These are phyloP conservation scores for Hemibagrus wyckioides DNA, from an alignment of 2,113 vertebrate species.

Conservation along the genomic window DNA sequence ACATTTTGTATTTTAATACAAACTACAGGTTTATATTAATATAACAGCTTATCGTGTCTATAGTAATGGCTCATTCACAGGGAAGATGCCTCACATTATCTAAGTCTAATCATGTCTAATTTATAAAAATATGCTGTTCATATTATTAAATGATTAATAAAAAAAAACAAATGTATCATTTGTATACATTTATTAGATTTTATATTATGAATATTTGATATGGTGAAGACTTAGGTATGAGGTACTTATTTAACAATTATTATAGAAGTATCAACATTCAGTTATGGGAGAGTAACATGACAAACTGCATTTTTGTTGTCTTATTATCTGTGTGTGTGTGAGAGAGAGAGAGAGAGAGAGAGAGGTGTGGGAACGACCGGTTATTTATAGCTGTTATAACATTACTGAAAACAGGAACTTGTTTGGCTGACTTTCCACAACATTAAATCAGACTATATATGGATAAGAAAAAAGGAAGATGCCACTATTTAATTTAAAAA, in stretches of 20 bases:
- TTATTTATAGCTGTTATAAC: background rate
- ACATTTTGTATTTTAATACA: background rate
- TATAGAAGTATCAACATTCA: background rate
- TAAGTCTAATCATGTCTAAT: background rate
- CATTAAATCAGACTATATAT: background rate
- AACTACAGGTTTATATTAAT: background rate
- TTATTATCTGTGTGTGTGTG: background rate
- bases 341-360: too few relatives aligned
- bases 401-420: slow-evolving; percentile 1
- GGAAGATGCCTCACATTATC: background rate
- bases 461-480: too few relatives aligned
- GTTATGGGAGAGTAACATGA: background rate
- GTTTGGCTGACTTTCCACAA: background rate
- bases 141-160: background rate
- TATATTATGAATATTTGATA: background rate
- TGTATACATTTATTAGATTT: too few relatives aligned
- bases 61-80: background rate
- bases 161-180: background rate
- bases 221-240: background rate
- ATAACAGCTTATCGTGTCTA: background rate
- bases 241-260: background rate
- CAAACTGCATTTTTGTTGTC: background rate
- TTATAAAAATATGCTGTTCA: background rate
- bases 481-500: background rate
- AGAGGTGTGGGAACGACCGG: background rate